A percentile compares a stretch with the other conserved stretches of the same genome.
Evolutionary conservation across 2,888 invertebrate genomes (phyloP).

Genomic region (Xestia ashworthii): DNA sequence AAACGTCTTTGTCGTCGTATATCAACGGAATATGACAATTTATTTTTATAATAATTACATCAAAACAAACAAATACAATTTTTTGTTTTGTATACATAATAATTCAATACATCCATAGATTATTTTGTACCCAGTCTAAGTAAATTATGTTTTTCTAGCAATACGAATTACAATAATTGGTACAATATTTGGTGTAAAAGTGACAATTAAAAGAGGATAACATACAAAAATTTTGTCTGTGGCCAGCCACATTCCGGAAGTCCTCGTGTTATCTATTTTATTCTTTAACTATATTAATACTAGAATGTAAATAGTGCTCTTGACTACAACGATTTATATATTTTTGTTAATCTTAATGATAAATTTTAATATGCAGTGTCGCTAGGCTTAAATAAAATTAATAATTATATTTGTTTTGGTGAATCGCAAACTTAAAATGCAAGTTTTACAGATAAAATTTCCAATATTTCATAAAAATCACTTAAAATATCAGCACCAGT

Average conservation of each 20-base stretch:
- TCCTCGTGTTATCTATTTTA: constrained; percentile 56
- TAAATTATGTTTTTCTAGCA: constrained; percentile 20
- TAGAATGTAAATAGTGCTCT: constrained; percentile 57
- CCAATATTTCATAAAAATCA: constrained; percentile 25
- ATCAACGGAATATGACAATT: neutral
- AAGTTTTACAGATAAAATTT: constrained; percentile 17
- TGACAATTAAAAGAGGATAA: constrained; percentile 40
- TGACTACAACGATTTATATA: constrained; percentile 28
- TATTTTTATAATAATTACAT: constrained; percentile 9
- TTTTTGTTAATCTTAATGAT: constrained; percentile 25
- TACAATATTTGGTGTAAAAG: constrained; percentile 45
- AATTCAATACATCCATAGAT: constrained; percentile 21
- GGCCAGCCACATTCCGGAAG: constrained; percentile 76
- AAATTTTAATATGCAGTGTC: constrained; percentile 37
- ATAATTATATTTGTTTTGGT: constrained; percentile 19
- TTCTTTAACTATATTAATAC: constrained; percentile 24
- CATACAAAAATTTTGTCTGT: constrained; percentile 58
- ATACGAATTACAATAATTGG: constrained; percentile 11
- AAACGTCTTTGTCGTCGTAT: no score
- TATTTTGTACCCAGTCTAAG: constrained; percentile 29
- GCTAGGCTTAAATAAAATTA: constrained; percentile 27
- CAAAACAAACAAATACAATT: neutral
- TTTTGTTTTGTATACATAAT: constrained; percentile 51
- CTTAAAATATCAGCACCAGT: constrained; percentile 64
- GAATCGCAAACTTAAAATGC: constrained; percentile 18